A percentile compares a stretch with the other conserved stretches of the same genome.
Conservation (phyloP, 2,797 vertebrate genomes). For the Pterois miles region DNA sequence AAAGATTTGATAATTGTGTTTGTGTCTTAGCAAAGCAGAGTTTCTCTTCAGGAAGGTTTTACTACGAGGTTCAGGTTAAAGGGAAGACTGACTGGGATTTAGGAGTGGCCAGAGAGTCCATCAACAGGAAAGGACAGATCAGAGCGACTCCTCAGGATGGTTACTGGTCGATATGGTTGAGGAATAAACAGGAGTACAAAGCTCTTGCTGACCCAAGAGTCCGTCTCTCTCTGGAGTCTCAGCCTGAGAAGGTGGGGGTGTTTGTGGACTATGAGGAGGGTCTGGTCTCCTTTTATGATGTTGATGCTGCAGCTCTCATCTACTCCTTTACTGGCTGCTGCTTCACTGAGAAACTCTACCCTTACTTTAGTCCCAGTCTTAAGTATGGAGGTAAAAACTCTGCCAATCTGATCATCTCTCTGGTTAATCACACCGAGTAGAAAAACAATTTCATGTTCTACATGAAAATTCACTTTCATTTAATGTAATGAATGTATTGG, state of each 20-base stretch:
- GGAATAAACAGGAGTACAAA: neutral
- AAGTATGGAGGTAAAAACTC: neutral
- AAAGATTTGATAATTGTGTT: rapidly evolving
- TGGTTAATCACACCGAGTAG: neutral
- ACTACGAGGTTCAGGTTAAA: neutral
- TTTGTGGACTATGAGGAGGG: constrained; percentile 3
- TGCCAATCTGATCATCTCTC: neutral
- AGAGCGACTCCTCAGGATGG: neutral
- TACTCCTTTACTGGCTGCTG: neutral
- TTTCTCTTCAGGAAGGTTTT: neutral
- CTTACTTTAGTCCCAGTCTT: neutral
- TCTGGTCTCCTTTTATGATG: neutral
- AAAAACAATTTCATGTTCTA: neutral
- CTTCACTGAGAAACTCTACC: neutral
- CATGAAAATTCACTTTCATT: too few relatives aligned
- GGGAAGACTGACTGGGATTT: neutral
- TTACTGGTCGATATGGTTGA: neutral
- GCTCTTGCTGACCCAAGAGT: rapidly evolving
- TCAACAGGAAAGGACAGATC: neutral
- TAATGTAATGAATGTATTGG: too few relatives aligned
- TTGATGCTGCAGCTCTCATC: neutral
- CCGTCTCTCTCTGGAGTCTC: neutral
- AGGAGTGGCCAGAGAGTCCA: neutral
- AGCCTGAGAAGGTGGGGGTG: constrained; percentile 3
- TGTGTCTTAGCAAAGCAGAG: neutral